Percentiles rank a stretch among this genome's conserved stretches.
phyloP scores from a whole-genome alignment of 2,113 vertebrate species.

The Osmerus mordax region DNA sequence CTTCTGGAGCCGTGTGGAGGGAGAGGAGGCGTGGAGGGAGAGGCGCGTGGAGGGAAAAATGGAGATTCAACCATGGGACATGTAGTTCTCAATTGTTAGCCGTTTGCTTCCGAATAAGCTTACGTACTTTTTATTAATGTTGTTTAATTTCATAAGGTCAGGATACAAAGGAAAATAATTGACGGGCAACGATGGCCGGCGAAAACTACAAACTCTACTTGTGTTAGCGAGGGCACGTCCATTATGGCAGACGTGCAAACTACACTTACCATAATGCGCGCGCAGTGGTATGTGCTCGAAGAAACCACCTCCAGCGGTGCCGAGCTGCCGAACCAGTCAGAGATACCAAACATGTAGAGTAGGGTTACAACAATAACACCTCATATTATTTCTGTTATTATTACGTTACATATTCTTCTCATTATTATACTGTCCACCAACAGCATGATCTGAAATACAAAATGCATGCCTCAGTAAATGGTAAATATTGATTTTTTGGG shows the following conservation, averaged over 20 bases:
- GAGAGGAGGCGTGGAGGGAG: constrained; percentile 58
- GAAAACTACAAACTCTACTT: constrained; percentile 7
- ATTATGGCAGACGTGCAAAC: constrained; percentile 29
- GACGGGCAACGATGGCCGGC: not conserved
- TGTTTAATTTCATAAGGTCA: not conserved
- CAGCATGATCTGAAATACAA: too few species aligned
- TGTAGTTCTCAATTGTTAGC: constrained; percentile 60
- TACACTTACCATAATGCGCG: constrained; percentile 55
- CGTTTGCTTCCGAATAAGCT: constrained; percentile 11
- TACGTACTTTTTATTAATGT: not conserved
- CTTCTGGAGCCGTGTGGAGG: constrained; percentile 54
- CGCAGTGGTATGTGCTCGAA: not conserved
- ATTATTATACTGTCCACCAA: too few species aligned
- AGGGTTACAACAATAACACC: too few species aligned
- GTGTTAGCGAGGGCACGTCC: constrained; percentile 23
- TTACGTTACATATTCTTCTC: too few species aligned
- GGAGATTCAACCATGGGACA: constrained; percentile 59
- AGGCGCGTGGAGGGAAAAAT: constrained; percentile 47
- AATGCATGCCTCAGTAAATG: too few species aligned
- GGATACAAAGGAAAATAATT: not conserved
- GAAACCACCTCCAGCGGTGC: not conserved
- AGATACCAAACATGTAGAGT: too few species aligned
- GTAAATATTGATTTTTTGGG: too few species aligned
- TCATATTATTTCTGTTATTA: too few species aligned
- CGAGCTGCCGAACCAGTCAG: too few species aligned